Conservation (phyloP, 2,797 vertebrate genomes). For the Odontamblyopus rebecca region DNA sequence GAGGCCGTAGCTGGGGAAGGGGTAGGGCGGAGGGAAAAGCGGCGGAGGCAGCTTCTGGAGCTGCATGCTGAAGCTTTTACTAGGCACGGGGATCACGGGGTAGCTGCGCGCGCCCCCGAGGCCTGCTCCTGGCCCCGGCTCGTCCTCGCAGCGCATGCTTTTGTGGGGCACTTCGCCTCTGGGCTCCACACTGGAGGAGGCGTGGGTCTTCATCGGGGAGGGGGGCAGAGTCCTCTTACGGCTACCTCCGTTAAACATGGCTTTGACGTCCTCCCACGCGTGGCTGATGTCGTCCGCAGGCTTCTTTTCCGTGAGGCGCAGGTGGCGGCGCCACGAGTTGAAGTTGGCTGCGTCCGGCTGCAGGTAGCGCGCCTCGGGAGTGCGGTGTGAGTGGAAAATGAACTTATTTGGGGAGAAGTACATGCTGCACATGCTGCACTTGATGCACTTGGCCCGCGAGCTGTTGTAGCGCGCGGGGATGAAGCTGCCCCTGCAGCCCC, state of each 20-base stretch:
- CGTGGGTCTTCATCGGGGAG: constrained; percentile 62
- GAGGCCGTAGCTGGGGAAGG: constrained; percentile 92
- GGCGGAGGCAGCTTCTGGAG: constrained; percentile 94
- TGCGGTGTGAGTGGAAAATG: constrained; percentile 92
- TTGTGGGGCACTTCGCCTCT: constrained; percentile 76
- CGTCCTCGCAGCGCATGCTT: constrained; percentile 73
- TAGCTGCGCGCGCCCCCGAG: constrained; percentile 82
- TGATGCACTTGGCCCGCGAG: constrained; percentile 92
- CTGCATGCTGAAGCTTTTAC: constrained; percentile 95
- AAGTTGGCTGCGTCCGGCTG: constrained; percentile 93
- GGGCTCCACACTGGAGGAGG: constrained; percentile 37
- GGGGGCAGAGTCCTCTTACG: constrained; percentile 92
- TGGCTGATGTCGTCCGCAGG: constrained; percentile 82
- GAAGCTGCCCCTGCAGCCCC: constrained; percentile 90
- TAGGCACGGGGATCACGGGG: constrained; percentile 95
- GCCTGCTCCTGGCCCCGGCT: constrained; percentile 74
- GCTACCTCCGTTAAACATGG: constrained; percentile 97
- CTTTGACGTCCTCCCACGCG: constrained; percentile 98
- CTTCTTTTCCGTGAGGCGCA: constrained; percentile 85
- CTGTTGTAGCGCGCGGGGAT: constrained; percentile 93
- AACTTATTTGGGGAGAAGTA: constrained; percentile 95
- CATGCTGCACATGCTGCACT: constrained; percentile 91
- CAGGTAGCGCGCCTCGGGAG: constrained; percentile 90
- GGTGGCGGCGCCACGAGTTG: constrained; percentile 90
- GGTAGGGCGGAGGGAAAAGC: constrained; percentile 93